A percentile compares a stretch with the other conserved stretches of the same genome.
phyloP scores from a whole-genome alignment of 1,140 invertebrate genomes.

The Colletes gigas region DNA sequence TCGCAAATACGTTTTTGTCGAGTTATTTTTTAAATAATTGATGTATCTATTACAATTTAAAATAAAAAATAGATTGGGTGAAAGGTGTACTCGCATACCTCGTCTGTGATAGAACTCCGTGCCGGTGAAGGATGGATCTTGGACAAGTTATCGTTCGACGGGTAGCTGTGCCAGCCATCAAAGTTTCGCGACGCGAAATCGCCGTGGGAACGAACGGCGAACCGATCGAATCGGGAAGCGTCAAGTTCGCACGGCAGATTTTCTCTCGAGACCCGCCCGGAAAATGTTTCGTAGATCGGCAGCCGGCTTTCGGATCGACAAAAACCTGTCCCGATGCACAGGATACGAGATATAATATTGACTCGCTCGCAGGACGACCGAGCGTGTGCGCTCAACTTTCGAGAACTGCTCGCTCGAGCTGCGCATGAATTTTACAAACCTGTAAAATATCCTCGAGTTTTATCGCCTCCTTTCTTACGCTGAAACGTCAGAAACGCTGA shows the following conservation, averaged over 20 bases:
- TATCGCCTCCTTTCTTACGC: background rate
- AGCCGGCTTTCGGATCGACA: slow-evolving; percentile 18
- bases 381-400: too few species aligned
- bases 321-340: background rate
- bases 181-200: slow-evolving; percentile 64
- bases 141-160: slow-evolving; percentile 59
- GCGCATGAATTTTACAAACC: background rate
- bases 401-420: background rate
- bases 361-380: background rate
- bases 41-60: too few species aligned
- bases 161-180: slow-evolving; percentile 61
- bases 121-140: slow-evolving; percentile 49
- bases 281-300: slow-evolving; percentile 38
- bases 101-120: too few species aligned
- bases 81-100: too few species aligned
- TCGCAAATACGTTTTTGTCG: too few species aligned
- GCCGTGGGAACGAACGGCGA: slow-evolving; percentile 57
- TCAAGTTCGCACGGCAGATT: slow-evolving; percentile 65
- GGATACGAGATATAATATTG: slow-evolving; percentile 5
- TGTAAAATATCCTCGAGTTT: background rate
- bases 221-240: slow-evolving; percentile 55
- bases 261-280: slow-evolving; percentile 52
- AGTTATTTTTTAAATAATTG: too few species aligned
- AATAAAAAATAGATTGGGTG: too few species aligned
- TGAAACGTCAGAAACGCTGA: background rate